Evolutionary conservation across 1,140 invertebrate species (phyloP), one percentile per base, ranked within the genome.

Genomic region (Drosophila trapezifrons): DNA sequence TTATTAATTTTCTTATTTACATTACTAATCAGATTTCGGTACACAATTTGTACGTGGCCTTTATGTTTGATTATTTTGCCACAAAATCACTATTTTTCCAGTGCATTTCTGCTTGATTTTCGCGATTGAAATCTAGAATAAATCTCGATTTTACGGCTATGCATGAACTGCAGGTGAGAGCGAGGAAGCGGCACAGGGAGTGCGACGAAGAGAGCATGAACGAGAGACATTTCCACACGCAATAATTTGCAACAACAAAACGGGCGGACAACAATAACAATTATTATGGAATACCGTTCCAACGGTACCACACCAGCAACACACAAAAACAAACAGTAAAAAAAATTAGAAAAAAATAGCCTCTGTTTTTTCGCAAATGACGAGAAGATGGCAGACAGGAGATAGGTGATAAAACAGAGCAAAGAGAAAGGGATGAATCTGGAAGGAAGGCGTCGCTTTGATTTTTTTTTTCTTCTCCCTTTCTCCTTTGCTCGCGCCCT

Each of bases 381-480:
- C 58, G 27, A 18, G 12, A 46, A 35, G 25, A 37, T 27, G 29
- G 29, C 27, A 17, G 47, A 49, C 18, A 20, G 47, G 27, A 18
- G 73, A 27, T 49, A 49, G 64, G 13, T 37, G 51, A 54, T 54
- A 54, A 54, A 54, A 54, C 32, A 37, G 54, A 62, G 60, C 29
- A 35, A 52, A 54, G 51, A 54, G 51, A 63, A 69, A 69, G 65
- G 65, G 65, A 69, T 69, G 65, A 69, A 69, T 69, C 62, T 66
- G 20, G 29, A 66, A 57, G 58, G 40, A 73, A 76, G 45, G 69
- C 73, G 80, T 76, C 64, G 79, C 70, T 86, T 86, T 86, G 75
- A 76, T 54, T 52, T 54, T 52, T 46, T n/a, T 73, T 83, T 71
- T 70, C 45, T 57, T 67, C 40, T 59, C 32, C 13, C 20, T 43